phyloP scores from a whole-genome alignment of 2,888 invertebrate species.

The Muscina levida region DNA sequence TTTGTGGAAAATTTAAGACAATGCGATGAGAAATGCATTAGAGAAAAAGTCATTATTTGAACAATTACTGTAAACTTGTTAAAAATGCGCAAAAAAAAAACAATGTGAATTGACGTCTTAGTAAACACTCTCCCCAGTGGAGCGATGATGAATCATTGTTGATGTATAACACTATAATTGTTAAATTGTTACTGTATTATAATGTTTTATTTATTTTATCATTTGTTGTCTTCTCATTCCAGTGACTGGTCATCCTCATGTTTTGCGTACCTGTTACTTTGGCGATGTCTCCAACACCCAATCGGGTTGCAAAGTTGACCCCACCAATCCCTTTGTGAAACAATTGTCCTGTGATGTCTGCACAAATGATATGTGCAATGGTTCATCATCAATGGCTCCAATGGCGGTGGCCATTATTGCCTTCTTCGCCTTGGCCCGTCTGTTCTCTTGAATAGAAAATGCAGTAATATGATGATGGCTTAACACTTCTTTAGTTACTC shows the following conservation, averaged over 20 bases:
- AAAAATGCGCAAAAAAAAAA: no score
- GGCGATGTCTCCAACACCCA: slow-evolving; percentile 73
- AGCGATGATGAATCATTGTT: no score
- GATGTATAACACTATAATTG: no score
- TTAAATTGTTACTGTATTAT: no score
- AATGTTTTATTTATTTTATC: neutral
- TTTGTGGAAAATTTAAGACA: no score
- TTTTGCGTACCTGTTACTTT: slow-evolving; percentile 72
- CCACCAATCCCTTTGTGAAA: slow-evolving; percentile 72
- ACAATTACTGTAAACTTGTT: no score
- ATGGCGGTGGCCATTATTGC: slow-evolving; percentile 72
- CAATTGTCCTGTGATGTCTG: slow-evolving; percentile 76
- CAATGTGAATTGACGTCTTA: no score
- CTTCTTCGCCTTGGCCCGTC: slow-evolving; percentile 73
- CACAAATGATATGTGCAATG: slow-evolving; percentile 74
- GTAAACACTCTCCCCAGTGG: no score
- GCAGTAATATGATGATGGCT: neutral
- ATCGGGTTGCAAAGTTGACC: slow-evolving; percentile 74
- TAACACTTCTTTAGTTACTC: no score
- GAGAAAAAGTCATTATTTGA: no score
- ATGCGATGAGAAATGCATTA: no score
- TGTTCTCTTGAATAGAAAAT: slow-evolving; percentile 72
- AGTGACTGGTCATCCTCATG: slow-evolving; percentile 67
- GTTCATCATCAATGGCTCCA: slow-evolving; percentile 71
- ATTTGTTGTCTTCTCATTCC: slow-evolving; percentile 45